Percentiles rank a stretch among this genome's conserved stretches.
Evolutionary conservation across 1,140 invertebrate species (phyloP).

Genomic region (Drosophila saltans): DNA sequence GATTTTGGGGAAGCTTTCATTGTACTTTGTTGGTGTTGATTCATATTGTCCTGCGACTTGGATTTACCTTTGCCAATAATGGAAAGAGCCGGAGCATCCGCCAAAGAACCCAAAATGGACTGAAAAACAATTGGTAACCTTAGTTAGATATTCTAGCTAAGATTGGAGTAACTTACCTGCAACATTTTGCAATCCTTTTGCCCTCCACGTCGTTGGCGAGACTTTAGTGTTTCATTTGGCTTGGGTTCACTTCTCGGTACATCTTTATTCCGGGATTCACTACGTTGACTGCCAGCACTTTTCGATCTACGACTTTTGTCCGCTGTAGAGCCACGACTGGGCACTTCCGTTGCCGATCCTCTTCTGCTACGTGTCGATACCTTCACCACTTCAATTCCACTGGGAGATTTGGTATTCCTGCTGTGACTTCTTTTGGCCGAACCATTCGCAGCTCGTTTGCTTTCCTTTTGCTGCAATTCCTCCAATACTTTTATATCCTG

Average conservation of each 20-base stretch:
- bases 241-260: neutral
- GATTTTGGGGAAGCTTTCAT: constrained; percentile 11
- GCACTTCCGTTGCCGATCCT: constrained; percentile 42
- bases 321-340: constrained; percentile 20
- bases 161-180: constrained; percentile 40
- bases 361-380: constrained; percentile 41
- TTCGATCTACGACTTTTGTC: constrained; percentile 61
- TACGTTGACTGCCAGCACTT: constrained; percentile 61
- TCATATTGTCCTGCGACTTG: constrained; percentile 65
- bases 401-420: constrained; percentile 57
- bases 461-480: constrained; percentile 55
- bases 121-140: neutral
- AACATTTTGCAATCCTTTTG: constrained; percentile 71
- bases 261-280: constrained; percentile 25
- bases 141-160: neutral
- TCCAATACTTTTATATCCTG: constrained; percentile 54
- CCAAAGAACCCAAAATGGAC: constrained; percentile 35
- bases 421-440: constrained; percentile 1
- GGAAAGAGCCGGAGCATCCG: constrained; percentile 40
- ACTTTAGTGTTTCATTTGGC: neutral
- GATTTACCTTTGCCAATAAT: constrained; percentile 52
- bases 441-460: neutral
- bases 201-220: constrained; percentile 18
- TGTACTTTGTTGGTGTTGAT: neutral
- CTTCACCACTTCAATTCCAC: constrained; percentile 17